Evolutionary conservation across 2,113 vertebrate genomes (phyloP).

Genomic region (Probosciger aterrimus): DNA sequence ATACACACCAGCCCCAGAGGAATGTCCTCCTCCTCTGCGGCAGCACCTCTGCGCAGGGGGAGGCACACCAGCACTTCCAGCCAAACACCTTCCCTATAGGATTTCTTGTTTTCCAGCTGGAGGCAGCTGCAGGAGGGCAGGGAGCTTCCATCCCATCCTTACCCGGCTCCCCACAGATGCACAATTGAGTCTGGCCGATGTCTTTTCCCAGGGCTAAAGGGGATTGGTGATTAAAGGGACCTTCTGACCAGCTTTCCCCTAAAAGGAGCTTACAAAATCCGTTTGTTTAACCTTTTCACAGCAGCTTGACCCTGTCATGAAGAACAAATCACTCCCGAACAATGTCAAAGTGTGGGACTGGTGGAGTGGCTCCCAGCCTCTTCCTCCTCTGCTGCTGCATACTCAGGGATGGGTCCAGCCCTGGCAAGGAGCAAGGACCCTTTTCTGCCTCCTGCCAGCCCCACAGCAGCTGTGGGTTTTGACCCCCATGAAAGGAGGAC

Average conservation of each 20-base stretch:
- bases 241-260: conserved; percentile 64
- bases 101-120: background rate
- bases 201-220: conserved; percentile 50
- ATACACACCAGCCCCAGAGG: conserved; percentile 60
- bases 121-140: background rate
- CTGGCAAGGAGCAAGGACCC: background rate
- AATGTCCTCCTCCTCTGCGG: background rate
- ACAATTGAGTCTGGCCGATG: conserved; percentile 3
- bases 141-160: background rate
- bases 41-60: background rate
- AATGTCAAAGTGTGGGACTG: conserved; percentile 59
- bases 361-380: background rate
- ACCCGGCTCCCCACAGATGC: background rate
- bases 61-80: background rate
- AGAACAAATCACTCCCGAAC: conserved; percentile 79
- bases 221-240: conserved; percentile 57
- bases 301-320: conserved; percentile 90
- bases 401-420: background rate
- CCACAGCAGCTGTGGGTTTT: background rate
- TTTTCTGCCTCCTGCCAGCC: background rate
- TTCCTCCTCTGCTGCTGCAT: background rate
- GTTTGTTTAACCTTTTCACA: conserved; percentile 94
- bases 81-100: background rate
- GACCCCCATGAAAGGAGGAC: rapidly evolving
- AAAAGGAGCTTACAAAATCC: conserved; percentile 74